phyloP scores from a whole-genome alignment of 2,113 vertebrate genomes.

The Lichenostomus cassidix region DNA sequence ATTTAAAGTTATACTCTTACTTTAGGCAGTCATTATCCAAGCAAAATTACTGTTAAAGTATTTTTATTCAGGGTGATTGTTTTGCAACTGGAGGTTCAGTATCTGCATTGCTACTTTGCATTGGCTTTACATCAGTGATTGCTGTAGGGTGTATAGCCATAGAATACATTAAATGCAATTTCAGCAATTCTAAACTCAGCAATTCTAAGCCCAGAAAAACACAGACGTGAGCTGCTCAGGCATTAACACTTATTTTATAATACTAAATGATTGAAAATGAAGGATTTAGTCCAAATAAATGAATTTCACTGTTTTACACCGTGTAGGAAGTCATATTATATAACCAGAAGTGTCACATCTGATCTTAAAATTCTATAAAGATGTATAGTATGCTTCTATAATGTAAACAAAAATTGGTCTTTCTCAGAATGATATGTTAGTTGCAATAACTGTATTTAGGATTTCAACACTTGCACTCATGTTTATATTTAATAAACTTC shows the following conservation, averaged over 20 bases:
- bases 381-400: background rate
- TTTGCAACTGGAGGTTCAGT: background rate
- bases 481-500: background rate
- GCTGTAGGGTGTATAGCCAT: background rate
- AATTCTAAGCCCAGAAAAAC: background rate
- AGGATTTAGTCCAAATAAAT: background rate
- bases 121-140: background rate
- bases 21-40: background rate
- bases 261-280: background rate
- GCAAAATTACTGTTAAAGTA: background rate
- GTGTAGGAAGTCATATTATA: background rate
- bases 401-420: background rate
- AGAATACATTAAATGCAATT: conserved; percentile 9
- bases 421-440: background rate
- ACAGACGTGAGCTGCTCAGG: background rate
- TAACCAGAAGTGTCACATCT: background rate
- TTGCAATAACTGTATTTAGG: background rate
- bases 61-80: background rate
- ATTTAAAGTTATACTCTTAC: background rate
- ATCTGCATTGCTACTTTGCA: background rate
- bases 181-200: conserved; percentile 9
- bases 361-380: background rate
- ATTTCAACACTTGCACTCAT: background rate
- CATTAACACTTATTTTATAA: background rate
- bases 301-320: background rate